These are phyloP conservation scores for Limosa lapponica DNA, from an alignment of 2,797 vertebrate genomes.

Conservation along the genomic window DNA sequence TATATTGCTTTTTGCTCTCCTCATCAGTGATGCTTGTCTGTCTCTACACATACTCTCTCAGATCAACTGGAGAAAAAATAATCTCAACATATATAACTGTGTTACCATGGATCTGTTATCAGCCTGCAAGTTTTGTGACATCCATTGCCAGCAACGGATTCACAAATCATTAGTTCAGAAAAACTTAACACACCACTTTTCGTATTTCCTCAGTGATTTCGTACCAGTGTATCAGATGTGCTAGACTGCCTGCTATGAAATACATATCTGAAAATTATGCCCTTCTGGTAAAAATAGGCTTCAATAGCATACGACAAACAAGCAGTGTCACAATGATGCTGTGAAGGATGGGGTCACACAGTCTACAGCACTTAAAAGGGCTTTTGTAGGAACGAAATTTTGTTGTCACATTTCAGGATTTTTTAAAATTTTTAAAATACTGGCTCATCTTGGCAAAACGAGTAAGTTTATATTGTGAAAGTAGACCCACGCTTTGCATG, in stretches of 20 bases:
- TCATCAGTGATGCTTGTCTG: background rate
- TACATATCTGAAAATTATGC: background rate
- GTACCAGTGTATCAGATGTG: constrained; percentile 37
- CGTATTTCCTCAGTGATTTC: constrained; percentile 12
- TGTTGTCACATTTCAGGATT: background rate
- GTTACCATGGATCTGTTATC: constrained; percentile 1
- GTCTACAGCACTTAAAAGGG: background rate
- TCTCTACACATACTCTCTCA: constrained; percentile 7
- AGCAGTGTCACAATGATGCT: background rate
- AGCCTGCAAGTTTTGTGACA: background rate
- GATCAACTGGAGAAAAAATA: constrained; percentile 33
- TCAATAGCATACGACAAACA: background rate
- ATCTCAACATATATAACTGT: constrained; percentile 4
- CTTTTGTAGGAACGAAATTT: background rate
- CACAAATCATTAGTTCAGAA: background rate
- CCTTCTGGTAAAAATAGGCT: background rate
- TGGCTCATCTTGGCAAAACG: constrained; percentile 9
- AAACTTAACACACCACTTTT: background rate
- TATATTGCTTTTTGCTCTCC: constrained; percentile 56
- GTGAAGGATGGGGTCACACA: background rate
- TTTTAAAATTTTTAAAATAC: background rate
- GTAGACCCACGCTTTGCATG: background rate
- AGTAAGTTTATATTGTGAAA: background rate
- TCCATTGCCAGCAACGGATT: constrained; percentile 63
- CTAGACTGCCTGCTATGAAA: background rate